Percentiles rank a stretch among this genome's conserved stretches.
Conservation (phyloP, 2,888 invertebrate species). For the Melanostoma scalare region DNA sequence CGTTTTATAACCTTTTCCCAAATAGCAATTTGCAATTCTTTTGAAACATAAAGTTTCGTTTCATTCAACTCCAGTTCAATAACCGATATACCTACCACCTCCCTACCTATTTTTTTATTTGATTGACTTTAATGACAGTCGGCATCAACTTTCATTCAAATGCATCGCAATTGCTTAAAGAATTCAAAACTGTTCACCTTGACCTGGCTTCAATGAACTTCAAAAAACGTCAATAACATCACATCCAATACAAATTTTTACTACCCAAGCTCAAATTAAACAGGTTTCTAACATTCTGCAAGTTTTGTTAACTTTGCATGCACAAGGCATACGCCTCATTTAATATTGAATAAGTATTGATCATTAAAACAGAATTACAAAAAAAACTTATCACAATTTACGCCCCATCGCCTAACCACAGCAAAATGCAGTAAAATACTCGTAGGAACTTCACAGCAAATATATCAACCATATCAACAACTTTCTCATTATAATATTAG, state of each 20-base stretch:
- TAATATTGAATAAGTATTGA: constrained; percentile 29
- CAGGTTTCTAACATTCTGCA: constrained; percentile 29
- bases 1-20: too few species aligned
- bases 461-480: constrained; percentile 21
- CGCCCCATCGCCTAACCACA: constrained; percentile 33
- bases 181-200: constrained; percentile 12
- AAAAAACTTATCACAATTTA: constrained; percentile 37
- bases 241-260: not conserved
- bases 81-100: too few species aligned
- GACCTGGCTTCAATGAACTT: not conserved
- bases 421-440: not conserved
- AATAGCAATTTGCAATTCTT: too few species aligned
- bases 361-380: constrained; percentile 13
- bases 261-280: not conserved
- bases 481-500: constrained; percentile 41
- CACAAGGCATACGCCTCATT: constrained; percentile 42
- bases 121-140: too few species aligned
- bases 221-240: constrained; percentile 1
- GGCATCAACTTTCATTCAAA: too few species aligned
- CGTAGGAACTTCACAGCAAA: not conserved
- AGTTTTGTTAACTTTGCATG: constrained; percentile 7
- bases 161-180: not conserved
- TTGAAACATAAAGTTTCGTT: too few species aligned
- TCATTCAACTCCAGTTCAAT: too few species aligned
- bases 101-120: too few species aligned